A percentile compares a stretch with the other conserved stretches of the same genome.
These are phyloP conservation scores for Sterrhoptilus dennistouni DNA, from an alignment of 2,113 vertebrate species.

Conservation along the genomic window DNA sequence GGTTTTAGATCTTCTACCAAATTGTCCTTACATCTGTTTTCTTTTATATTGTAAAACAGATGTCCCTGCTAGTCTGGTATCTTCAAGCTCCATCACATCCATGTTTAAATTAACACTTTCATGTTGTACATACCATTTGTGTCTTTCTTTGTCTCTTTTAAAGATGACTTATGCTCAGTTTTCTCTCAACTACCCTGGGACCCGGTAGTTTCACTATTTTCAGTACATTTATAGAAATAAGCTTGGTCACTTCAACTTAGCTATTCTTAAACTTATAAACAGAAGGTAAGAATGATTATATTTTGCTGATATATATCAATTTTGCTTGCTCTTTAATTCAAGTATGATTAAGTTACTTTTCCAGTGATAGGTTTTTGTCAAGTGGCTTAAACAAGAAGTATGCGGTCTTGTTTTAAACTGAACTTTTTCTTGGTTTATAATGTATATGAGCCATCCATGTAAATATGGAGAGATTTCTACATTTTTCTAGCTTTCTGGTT, in stretches of 20 bases:
- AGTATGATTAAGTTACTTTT: background rate
- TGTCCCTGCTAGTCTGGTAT: background rate
- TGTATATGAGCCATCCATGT: background rate
- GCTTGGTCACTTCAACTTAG: background rate
- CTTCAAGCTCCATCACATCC: background rate
- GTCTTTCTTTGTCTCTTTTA: background rate
- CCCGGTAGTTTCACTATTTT: background rate
- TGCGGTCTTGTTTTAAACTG: background rate
- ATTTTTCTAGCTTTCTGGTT: background rate
- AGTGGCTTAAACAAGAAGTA: background rate
- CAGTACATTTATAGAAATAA: background rate
- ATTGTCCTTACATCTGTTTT: background rate
- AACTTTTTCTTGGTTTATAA: background rate
- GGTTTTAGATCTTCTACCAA: background rate
- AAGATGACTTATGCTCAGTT: background rate
- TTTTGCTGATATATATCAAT: background rate
- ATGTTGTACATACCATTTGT: background rate
- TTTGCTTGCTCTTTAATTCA: background rate
- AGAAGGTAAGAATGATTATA: background rate
- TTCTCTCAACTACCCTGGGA: background rate
- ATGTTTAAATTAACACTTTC: background rate
- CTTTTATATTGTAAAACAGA: background rate
- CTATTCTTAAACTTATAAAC: background rate
- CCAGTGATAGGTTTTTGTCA: background rate
- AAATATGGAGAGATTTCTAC: background rate